Conservation (phyloP, 2,113 vertebrate genomes). For the Eretmochelys imbricata region DNA sequence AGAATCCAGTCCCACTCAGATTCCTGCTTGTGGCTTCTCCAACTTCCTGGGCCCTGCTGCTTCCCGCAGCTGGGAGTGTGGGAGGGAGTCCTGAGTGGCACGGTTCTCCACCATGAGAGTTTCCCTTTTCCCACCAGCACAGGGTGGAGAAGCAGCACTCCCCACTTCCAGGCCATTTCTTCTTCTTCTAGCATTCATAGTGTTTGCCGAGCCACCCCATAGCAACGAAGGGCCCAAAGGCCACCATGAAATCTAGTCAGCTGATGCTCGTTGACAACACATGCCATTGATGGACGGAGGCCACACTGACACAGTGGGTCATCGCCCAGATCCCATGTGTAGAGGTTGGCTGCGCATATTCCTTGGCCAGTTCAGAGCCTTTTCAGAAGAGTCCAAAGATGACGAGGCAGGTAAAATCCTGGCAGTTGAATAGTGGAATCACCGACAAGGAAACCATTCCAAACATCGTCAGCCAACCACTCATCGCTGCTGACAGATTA, state of each 20-base stretch:
- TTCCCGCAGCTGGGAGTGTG: not conserved
- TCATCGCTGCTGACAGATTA: no score
- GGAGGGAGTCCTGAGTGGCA: no score
- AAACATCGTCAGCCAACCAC: no score
- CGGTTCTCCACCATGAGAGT: not conserved
- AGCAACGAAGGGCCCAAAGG: not conserved
- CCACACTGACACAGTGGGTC: no score
- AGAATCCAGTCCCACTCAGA: not conserved
- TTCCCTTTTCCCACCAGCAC: not conserved
- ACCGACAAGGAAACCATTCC: no score
- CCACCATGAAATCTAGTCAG: no score
- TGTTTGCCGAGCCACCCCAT: not conserved
- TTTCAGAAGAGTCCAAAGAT: not conserved
- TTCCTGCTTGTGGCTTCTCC: not conserved
- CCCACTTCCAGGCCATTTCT: not conserved
- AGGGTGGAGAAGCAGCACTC: not conserved
- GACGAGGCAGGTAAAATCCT: not conserved
- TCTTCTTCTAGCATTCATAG: not conserved
- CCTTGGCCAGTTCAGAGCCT: not conserved
- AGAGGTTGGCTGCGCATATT: not conserved
- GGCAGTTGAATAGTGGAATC: not conserved
- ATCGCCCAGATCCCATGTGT: not conserved
- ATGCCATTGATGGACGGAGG: no score
- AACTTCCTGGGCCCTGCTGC: not conserved
- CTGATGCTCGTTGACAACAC: no score